Percentiles rank a stretch among this genome's conserved stretches.
Evolutionary conservation across 2,113 vertebrate genomes (phyloP).

Genomic region (Anoplopoma fimbria): DNA sequence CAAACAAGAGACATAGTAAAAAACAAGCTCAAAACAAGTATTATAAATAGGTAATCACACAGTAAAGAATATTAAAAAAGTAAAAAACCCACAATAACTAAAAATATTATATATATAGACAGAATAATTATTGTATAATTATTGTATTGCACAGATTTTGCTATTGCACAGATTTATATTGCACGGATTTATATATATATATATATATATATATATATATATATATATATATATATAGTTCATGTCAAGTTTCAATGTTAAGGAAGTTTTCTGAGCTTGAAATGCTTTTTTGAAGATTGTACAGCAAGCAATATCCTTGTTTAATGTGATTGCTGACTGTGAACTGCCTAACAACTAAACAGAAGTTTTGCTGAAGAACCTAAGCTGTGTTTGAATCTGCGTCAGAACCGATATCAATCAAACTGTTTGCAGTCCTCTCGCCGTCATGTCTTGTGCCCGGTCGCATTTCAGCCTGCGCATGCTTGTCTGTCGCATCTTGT

Average conservation of each 20-base stretch:
- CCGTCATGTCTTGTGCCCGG: slow-evolving; percentile 8
- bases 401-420: background rate
- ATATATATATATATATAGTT: too few species aligned
- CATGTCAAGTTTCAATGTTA: background rate
- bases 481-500: slow-evolving; percentile 33
- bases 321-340: background rate
- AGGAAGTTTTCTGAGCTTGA: slow-evolving; percentile 7
- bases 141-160: too few species aligned
- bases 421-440: background rate
- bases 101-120: too few species aligned
- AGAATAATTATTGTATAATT: too few species aligned
- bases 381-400: slow-evolving; percentile 6
- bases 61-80: too few species aligned
- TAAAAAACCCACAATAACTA: too few species aligned
- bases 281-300: background rate
- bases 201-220: too few species aligned
- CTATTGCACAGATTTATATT: too few species aligned
- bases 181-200: too few species aligned
- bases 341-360: background rate
- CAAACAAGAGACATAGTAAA: too few species aligned
- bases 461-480: slow-evolving; percentile 33
- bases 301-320: background rate
- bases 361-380: background rate
- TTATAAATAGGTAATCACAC: too few species aligned
- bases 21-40: too few species aligned